Evolutionary conservation across 2,888 invertebrate genomes (phyloP).

Genomic region (Pheosia tremula): DNA sequence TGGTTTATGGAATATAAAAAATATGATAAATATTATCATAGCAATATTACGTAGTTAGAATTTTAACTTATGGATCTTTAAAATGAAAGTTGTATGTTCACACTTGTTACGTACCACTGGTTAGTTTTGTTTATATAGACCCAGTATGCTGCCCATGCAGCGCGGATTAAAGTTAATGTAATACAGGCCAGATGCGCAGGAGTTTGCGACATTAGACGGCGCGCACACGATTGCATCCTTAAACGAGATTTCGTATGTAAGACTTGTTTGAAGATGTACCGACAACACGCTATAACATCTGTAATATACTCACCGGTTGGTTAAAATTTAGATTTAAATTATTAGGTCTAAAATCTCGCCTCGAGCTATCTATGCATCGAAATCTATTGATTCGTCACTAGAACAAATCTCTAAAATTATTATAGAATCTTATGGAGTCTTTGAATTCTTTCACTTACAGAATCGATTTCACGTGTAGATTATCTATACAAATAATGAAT

Average conservation of each 20-base stretch:
- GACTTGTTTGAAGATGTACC: slow-evolving; percentile 39
- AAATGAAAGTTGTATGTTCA: background rate
- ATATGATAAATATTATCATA: no score
- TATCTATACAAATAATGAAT: slow-evolving; percentile 15
- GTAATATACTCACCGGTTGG: slow-evolving; percentile 9
- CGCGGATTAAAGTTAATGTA: slow-evolving; percentile 29
- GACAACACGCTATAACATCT: slow-evolving; percentile 19
- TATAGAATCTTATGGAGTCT: no score
- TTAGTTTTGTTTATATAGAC: background rate
- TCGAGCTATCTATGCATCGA: no score
- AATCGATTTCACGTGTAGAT: slow-evolving; percentile 3
- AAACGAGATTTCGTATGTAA: slow-evolving; percentile 36
- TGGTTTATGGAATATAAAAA: no score
- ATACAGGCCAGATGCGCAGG: slow-evolving; percentile 43
- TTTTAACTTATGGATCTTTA: background rate
- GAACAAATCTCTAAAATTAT: no score
- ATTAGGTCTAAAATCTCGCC: no score
- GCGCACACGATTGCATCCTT: slow-evolving; percentile 43
- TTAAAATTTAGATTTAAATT: background rate
- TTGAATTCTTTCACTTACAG: no score
- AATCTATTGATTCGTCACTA: no score
- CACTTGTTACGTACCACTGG: background rate
- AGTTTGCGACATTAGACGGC: slow-evolving; percentile 50
- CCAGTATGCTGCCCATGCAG: slow-evolving; percentile 22
- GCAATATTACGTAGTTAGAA: background rate